Evolutionary conservation across 2,797 vertebrate genomes (phyloP).

Genomic region (Otus scops): DNA sequence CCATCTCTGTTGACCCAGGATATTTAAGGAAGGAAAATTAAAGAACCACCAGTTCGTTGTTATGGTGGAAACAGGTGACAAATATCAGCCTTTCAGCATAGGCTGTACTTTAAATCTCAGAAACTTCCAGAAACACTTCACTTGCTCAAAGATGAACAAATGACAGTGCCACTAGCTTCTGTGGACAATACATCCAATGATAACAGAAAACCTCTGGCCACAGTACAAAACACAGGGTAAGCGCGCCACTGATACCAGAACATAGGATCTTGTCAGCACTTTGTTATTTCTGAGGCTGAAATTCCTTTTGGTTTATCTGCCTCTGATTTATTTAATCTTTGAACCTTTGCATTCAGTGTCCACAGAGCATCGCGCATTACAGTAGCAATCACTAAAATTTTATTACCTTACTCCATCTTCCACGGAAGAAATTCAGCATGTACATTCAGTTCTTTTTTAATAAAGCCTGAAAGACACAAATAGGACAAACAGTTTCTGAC

Average conservation of each 20-base stretch:
- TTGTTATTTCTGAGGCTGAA: neutral
- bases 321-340: neutral
- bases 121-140: neutral
- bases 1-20: neutral
- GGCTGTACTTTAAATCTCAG: neutral
- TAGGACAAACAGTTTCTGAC: neutral
- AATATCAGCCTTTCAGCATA: neutral
- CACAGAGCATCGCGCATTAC: neutral
- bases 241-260: neutral
- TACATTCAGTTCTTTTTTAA: neutral
- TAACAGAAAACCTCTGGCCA: neutral
- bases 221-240: neutral
- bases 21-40: neutral
- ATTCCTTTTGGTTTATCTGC: neutral
- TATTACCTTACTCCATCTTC: constrained; percentile 26
- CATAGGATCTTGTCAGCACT: neutral
- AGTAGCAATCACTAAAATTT: neutral
- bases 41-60: neutral
- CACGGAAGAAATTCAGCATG: neutral
- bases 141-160: neutral
- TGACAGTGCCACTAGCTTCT: neutral
- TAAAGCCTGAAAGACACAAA: constrained; percentile 48
- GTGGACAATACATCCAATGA: neutral
- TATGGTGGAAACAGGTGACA: neutral
- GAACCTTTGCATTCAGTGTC: neutral